Evolutionary conservation across 2,797 vertebrate genomes (phyloP), one percentile per base, ranked within the genome.

Genomic region (Adelosebastes latens): DNA sequence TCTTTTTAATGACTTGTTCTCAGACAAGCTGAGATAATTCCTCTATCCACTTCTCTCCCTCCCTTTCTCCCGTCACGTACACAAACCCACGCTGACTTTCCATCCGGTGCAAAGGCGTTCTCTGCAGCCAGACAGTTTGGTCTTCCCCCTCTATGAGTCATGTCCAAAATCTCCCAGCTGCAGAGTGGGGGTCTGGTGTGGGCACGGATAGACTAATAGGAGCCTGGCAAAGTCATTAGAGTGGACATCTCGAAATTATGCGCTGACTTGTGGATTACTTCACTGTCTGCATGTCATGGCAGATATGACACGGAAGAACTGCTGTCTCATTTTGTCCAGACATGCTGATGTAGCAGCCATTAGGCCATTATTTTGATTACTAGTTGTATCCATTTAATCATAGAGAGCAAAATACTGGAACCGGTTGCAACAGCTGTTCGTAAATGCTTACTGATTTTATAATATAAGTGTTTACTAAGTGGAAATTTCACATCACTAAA

Each of bases 61-160:
- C 72, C 60, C 25, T 79, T 72, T 63, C 72, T 79, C 49, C 72
- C 31, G 39, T 87, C 82, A 86, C 62, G 66, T 83, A 52, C 77
- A 79, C 86, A 90, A 63, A 73, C 86, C 82, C 69, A 87, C 82
- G 13, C 67, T 20, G 59, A 89, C 79, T 93, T 91, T 94, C 92
- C 91, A 87, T 89, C 83, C 77, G 64, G 77, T 53, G 56, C 68
- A 58, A 58, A 84, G 82, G 88, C 25, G 72, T 58, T 89, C 66
- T 80, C 49, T 79, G 73, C 62, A 82, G 76, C 70, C 85, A 83
- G 80, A 87, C 88, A 72, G 84, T 83, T 82, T 75, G 88, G 78
- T 84, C 55, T 88, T 90, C 79, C 63, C 65, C 74, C 75, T 56
- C 77, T 83, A 31, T 91, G 90, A 91, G 75, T 89, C 86, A 92